Percentiles rank a stretch among this genome's conserved stretches.
Evolutionary conservation across 1,140 invertebrate genomes (phyloP).

Genomic region (Tribolium castaneum): DNA sequence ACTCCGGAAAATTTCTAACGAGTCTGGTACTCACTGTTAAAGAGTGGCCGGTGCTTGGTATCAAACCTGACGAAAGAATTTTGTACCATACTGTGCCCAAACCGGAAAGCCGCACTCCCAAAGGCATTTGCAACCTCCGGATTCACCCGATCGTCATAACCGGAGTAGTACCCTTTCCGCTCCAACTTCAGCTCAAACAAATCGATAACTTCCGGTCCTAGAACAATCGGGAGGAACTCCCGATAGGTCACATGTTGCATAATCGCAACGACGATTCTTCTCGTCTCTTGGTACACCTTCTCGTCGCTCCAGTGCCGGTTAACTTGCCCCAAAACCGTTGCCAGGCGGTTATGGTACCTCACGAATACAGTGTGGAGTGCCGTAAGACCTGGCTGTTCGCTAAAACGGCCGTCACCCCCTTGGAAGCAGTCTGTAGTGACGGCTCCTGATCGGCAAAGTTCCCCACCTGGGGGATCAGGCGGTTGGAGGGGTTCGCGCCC

Average conservation of each 20-base stretch:
- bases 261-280: slow-evolving; percentile 83
- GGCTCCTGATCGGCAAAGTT: slow-evolving; percentile 74
- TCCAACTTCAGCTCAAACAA: slow-evolving; percentile 77
- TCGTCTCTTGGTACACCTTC: slow-evolving; percentile 86
- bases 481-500: slow-evolving; percentile 67
- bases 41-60: slow-evolving; percentile 71
- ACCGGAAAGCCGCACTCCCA: slow-evolving; percentile 93
- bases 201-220: slow-evolving; percentile 75
- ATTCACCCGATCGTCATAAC: slow-evolving; percentile 85
- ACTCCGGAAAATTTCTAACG: not conserved
- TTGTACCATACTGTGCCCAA: slow-evolving; percentile 94
- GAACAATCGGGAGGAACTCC: slow-evolving; percentile 87
- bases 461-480: slow-evolving; percentile 66
- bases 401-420: slow-evolving; percentile 83
- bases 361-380: slow-evolving; percentile 90
- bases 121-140: slow-evolving; percentile 92
- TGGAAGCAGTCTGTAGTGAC: slow-evolving; percentile 76
- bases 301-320: slow-evolving; percentile 92
- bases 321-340: slow-evolving; percentile 77
- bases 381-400: slow-evolving; percentile 88
- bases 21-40: slow-evolving; percentile 71
- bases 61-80: slow-evolving; percentile 77
- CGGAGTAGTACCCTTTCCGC: slow-evolving; percentile 73
- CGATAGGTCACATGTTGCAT: slow-evolving; percentile 90
- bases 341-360: slow-evolving; percentile 90